A percentile compares a stretch with the other conserved stretches of the same genome.
These are phyloP conservation scores for Fukomys damarensis DNA, from an alignment of 2,113 vertebrate genomes.

Conservation along the genomic window DNA sequence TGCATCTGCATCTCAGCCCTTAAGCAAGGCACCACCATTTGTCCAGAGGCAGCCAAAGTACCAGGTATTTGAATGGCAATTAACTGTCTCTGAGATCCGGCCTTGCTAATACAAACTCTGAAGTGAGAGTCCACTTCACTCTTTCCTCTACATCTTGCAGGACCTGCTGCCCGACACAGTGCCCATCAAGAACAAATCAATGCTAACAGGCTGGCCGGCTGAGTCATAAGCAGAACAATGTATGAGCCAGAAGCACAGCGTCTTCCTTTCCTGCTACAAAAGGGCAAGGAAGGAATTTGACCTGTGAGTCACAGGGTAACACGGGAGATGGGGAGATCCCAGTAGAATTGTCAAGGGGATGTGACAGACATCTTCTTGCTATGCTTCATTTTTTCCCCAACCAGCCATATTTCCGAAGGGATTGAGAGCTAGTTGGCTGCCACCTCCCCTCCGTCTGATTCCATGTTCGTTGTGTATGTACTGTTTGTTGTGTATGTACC, in stretches of 20 bases:
- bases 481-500: not conserved
- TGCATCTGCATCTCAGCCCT: not conserved
- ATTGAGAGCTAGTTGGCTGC: not conserved
- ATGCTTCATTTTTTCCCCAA: not conserved
- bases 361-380: not conserved
- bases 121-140: not conserved
- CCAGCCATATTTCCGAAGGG: not conserved
- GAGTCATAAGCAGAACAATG: slow-evolving; percentile 42
- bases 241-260: not conserved
- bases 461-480: not conserved
- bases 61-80: not conserved
- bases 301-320: slow-evolving; percentile 30
- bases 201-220: not conserved
- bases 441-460: not conserved
- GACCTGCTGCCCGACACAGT: not conserved
- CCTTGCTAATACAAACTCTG: not conserved
- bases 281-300: slow-evolving; percentile 23
- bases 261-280: slow-evolving; percentile 49
- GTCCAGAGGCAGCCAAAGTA: not conserved
- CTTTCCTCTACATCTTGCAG: not conserved
- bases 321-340: not conserved
- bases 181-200: not conserved
- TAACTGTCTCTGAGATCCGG: not conserved
- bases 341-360: not conserved
- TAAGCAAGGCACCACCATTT: not conserved